Conservation (phyloP, 1,140 invertebrate genomes). For the Tribolium madens region DNA sequence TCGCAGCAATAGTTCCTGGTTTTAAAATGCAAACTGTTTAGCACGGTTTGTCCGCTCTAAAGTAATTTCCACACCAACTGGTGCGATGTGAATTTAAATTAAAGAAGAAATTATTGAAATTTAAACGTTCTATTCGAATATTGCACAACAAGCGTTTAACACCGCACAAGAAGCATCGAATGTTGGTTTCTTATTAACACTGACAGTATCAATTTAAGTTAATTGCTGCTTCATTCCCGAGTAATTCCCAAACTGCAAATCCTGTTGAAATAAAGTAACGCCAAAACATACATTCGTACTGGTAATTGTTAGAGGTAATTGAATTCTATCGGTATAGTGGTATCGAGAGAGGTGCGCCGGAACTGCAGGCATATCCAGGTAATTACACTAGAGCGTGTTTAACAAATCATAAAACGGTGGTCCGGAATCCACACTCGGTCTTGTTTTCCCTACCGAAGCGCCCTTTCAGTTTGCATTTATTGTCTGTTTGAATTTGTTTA, state of each 20-base stretch:
- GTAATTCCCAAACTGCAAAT: constrained; percentile 21
- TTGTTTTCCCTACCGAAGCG: not conserved
- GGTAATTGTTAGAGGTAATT: constrained; percentile 19
- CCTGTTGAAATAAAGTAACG: constrained; percentile 13
- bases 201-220: constrained; percentile 23
- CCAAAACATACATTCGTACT: constrained; percentile 20
- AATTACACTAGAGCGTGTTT: constrained; percentile 33
- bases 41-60: constrained; percentile 2
- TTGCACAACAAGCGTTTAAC: not conserved
- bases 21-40: constrained; percentile 9
- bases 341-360: constrained; percentile 32
- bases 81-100: constrained; percentile 35
- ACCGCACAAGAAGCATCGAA: not conserved
- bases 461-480: constrained; percentile 22
- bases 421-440: constrained; percentile 3
- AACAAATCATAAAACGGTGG: constrained; percentile 33
- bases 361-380: constrained; percentile 31
- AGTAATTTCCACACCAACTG: constrained; percentile 22
- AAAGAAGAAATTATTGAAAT: constrained; percentile 28
- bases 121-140: constrained; percentile 6
- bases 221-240: constrained; percentile 1
- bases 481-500: constrained; percentile 22
- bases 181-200: constrained; percentile 5
- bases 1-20: not conserved
- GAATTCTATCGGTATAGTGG: constrained; percentile 25